These are phyloP conservation scores for Metridium senile DNA, from an alignment of 92 coral and sea anemone genomes.

Conservation along the genomic window DNA sequence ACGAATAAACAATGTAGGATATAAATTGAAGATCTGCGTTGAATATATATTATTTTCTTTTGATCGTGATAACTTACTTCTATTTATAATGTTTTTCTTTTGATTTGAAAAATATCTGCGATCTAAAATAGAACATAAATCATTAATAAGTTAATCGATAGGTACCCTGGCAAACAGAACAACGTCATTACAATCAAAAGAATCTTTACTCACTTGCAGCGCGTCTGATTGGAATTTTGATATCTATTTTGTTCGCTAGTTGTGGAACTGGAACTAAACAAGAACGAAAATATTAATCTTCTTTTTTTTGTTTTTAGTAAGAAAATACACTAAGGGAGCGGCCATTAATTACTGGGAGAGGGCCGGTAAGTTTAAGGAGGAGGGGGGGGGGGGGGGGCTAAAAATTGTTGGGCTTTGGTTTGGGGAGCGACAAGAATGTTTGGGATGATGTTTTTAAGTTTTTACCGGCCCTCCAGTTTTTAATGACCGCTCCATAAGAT, in stretches of 20 bases:
- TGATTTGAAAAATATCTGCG: conserved; percentile 18
- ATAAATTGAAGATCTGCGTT: not conserved
- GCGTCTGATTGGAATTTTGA: not conserved
- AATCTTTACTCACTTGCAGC: not conserved
- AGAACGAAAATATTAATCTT: too few species aligned
- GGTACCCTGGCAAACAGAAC: not conserved
- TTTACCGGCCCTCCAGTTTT: not conserved
- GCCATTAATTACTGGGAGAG: too few species aligned
- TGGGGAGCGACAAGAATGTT: too few species aligned
- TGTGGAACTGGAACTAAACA: not conserved
- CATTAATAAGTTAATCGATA: not conserved
- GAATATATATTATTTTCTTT: not conserved
- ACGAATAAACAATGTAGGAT: not conserved
- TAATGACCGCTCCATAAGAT: not conserved
- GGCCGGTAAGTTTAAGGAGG: too few species aligned
- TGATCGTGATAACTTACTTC: conserved; percentile 53
- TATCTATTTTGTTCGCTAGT: not conserved
- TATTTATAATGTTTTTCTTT: conserved; percentile 67
- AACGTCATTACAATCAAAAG: not conserved
- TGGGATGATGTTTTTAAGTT: too few species aligned
- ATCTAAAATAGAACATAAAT: conserved; percentile 16
- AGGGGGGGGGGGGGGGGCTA: too few species aligned
- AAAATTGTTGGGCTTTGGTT: too few species aligned
- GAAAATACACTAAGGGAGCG: not conserved
- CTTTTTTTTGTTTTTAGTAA: too few species aligned